A percentile compares a stretch with the other conserved stretches of the same genome.
These are phyloP conservation scores for Anarsia innoxiella DNA, from an alignment of 2,888 invertebrate genomes.

Conservation along the genomic window DNA sequence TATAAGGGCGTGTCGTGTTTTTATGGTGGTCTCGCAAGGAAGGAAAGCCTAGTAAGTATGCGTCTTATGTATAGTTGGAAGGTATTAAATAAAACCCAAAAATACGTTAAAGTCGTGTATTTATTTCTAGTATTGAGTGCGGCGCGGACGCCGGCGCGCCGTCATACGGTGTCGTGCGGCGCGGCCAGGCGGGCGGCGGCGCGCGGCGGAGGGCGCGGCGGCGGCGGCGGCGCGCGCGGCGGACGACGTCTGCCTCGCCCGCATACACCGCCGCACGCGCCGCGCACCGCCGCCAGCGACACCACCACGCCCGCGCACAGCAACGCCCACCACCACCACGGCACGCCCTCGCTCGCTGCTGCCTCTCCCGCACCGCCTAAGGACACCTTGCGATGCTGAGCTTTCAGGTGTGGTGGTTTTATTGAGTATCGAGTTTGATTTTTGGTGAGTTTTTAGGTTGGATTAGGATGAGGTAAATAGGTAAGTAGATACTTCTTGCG, in stretches of 20 bases:
- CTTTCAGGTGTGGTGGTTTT: too few species aligned
- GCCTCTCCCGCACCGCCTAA: constrained; percentile 31
- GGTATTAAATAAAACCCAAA: too few species aligned
- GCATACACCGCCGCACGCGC: constrained; percentile 30
- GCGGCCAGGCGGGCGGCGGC: constrained; percentile 56
- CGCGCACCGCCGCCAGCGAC: constrained; percentile 32
- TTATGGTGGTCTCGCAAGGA: too few species aligned
- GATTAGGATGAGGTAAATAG: too few species aligned
- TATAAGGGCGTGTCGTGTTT: too few species aligned
- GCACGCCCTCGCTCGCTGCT: constrained; percentile 19
- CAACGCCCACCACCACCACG: constrained; percentile 36
- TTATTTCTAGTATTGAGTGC: constrained; percentile 36
- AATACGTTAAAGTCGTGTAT: constrained; percentile 61
- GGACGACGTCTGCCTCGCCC: constrained; percentile 38
- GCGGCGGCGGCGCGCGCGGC: constrained; percentile 58
- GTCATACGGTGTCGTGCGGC: constrained; percentile 64
- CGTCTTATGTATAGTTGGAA: constrained; percentile 34
- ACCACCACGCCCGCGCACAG: constrained; percentile 33
- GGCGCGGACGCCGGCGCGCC: constrained; percentile 35
- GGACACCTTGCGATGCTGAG: too few species aligned
- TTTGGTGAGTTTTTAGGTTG: too few species aligned
- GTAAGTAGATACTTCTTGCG: too few species aligned
- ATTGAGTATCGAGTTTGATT: too few species aligned
- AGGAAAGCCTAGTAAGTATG: too few species aligned
- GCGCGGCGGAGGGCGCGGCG: constrained; percentile 52